Evolutionary conservation across 53 echinoderm and acorn worm species (phyloP).

Genomic region (Holothuria scabra): DNA sequence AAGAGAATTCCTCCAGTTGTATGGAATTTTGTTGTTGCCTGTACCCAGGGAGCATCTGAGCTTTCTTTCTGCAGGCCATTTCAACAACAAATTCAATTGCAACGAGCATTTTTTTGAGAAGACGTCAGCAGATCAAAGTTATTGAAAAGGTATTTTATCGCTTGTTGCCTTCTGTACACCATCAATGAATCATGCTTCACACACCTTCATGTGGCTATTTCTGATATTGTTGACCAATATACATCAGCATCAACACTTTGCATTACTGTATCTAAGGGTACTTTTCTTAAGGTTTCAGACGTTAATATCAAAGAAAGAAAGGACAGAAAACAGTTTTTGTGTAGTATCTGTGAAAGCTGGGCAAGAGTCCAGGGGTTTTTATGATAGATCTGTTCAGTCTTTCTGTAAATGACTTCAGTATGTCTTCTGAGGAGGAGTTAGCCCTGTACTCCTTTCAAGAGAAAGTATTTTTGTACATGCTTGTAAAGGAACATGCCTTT

Average conservation of each 20-base stretch:
- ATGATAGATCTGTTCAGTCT: conserved; percentile 1
- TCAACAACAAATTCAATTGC: not conserved
- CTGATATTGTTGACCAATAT: conserved; percentile 47
- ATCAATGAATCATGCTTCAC: conserved; percentile 45
- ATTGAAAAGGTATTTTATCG: conserved; percentile 37
- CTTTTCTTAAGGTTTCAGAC: not conserved
- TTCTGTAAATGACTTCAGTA: conserved; percentile 12
- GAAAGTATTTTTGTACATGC: conserved; percentile 44
- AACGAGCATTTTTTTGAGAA: not conserved
- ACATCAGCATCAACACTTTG: conserved; percentile 54
- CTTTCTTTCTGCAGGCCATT: not conserved
- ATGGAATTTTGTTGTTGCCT: conserved; percentile 18
- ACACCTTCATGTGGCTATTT: conserved; percentile 46
- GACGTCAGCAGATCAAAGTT: not conserved
- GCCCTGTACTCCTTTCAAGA: not conserved
- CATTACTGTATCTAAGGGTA: conserved; percentile 32
- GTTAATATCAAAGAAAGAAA: conserved; percentile 9
- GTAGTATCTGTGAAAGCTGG: conserved; percentile 29
- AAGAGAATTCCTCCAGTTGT: conserved; percentile 21
- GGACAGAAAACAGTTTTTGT: conserved; percentile 37
- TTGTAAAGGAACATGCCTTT: conserved; percentile 19
- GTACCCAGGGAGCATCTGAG: conserved; percentile 15
- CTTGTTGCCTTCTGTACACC: conserved; percentile 26
- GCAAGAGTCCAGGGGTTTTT: conserved; percentile 6
- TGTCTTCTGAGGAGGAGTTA: not conserved